phyloP scores from a whole-genome alignment of 2,888 invertebrate genomes.

The Spicauda simplicius region DNA sequence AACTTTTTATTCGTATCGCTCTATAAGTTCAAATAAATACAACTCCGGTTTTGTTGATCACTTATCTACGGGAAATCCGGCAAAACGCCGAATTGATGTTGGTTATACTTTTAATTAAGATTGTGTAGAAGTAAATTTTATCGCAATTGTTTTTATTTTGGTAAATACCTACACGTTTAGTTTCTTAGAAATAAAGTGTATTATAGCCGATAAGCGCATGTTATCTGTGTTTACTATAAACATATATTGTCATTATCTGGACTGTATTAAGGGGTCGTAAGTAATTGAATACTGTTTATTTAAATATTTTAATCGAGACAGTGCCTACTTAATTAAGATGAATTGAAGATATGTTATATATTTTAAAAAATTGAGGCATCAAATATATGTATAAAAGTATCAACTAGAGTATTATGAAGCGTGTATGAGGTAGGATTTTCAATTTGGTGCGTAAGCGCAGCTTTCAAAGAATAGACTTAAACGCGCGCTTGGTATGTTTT shows the following conservation, averaged over 20 bases:
- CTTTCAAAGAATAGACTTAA: slow-evolving; percentile 68
- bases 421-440: background rate
- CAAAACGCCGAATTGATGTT: background rate
- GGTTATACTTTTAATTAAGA: background rate
- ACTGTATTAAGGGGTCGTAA: background rate
- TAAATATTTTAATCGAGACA: background rate
- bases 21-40: background rate
- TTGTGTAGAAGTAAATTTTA: background rate
- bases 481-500: slow-evolving; percentile 57
- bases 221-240: background rate
- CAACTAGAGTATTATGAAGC: too few relatives aligned
- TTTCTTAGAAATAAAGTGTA: background rate
- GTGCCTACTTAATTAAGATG: background rate
- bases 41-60: background rate
- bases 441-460: slow-evolving; percentile 60
- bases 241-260: background rate
- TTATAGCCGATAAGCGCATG: background rate
- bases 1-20: slow-evolving; percentile 8
- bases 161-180: background rate
- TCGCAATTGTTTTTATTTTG: background rate
- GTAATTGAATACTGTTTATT: background rate
- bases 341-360: background rate
- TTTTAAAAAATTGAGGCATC: too few relatives aligned
- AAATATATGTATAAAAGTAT: too few relatives aligned
- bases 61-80: slow-evolving; percentile 8